Base-by-base conservation (phyloP, 2,113 vertebrate genomes). In the Vidua macroura region DNA sequence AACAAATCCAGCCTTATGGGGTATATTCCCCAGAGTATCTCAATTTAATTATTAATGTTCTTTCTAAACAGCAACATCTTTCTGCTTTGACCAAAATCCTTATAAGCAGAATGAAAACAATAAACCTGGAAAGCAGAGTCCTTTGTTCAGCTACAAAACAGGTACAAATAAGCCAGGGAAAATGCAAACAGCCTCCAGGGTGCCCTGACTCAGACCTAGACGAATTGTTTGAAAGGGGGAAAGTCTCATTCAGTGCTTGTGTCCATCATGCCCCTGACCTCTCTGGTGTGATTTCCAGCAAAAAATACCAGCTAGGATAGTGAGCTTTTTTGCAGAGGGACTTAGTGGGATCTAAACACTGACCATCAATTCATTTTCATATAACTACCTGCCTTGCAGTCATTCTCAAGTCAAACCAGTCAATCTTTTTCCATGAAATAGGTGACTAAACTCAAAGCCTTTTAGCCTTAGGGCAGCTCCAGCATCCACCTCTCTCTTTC, bases 21-120 rank as follows among this genome's bases (percentile, higher is more conserved):
- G 60, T 75, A 68, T 35, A 78, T 82, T 94, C 96, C 81, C 69
- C 37, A 3, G 72, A 68, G 90, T 41, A 75, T 20, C 72, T 90
- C 66, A 24, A 59, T 72, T 96, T 68, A 92, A 96, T 96, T 78
- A 95, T 96, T 96, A 33, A 97, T 79, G 68, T 35, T 88, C 64
- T 37, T 74, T 68, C 52, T 88, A 93, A 94, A 92, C 44, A 90
- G 92, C 56, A 93, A 23, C 81, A 82, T 84, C 52, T 72, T 92
- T 77, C 27, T 83, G 30, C 62, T 92, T 92, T 41, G 64, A 80
- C 60, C 0, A 0, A 95, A 90, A 85, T 52, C 43, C 64, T 88
- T 63, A 41, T 2, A 35, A 83, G 59, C 82, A 59, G 68, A 80
- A 60, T 31, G 27, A 83, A 90, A 83, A 75, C 25, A 83, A 39